Evolutionary conservation across 2,888 invertebrate genomes (phyloP).

Genomic region (Beris chalybata): DNA sequence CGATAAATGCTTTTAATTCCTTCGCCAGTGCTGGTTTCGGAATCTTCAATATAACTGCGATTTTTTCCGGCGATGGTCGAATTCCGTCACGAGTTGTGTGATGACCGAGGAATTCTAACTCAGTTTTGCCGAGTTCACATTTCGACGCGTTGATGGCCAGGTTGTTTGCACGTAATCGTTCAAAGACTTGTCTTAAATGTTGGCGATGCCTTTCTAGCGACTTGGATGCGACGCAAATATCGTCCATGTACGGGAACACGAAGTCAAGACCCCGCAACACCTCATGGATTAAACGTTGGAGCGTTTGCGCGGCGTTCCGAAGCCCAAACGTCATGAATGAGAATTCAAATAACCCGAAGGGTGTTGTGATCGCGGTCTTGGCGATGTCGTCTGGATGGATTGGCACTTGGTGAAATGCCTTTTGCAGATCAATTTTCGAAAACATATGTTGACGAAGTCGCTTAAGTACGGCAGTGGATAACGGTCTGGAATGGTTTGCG

Average conservation of each 20-base stretch:
- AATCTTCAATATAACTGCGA: slow-evolving; percentile 10
- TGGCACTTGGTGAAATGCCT: slow-evolving; percentile 48
- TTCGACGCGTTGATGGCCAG: slow-evolving; percentile 40
- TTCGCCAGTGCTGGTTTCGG: slow-evolving; percentile 7
- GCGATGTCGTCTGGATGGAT: slow-evolving; percentile 43
- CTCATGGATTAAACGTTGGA: slow-evolving; percentile 47
- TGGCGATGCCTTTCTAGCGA: slow-evolving; percentile 38
- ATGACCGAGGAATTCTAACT: slow-evolving; percentile 20
- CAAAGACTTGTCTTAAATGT: slow-evolving; percentile 41
- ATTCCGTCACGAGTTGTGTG: slow-evolving; percentile 35
- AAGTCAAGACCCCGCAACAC: slow-evolving; percentile 42
- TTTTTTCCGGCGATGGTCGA: slow-evolving; percentile 27
- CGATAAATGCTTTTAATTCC: slow-evolving; percentile 20
- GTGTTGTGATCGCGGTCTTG: slow-evolving; percentile 47
- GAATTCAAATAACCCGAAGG: slow-evolving; percentile 49
- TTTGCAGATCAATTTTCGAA: slow-evolving; percentile 43
- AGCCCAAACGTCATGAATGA: slow-evolving; percentile 48
- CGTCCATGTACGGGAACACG: slow-evolving; percentile 44
- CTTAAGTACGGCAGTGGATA: background rate
- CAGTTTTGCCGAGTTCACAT: slow-evolving; percentile 30
- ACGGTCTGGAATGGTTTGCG: background rate
- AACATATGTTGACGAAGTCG: slow-evolving; percentile 38
- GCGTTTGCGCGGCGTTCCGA: slow-evolving; percentile 48
- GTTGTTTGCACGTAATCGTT: slow-evolving; percentile 39
- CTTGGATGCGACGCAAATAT: slow-evolving; percentile 43